phyloP scores from a whole-genome alignment of 1,140 invertebrate genomes.

The Teleopsis dalmanni region DNA sequence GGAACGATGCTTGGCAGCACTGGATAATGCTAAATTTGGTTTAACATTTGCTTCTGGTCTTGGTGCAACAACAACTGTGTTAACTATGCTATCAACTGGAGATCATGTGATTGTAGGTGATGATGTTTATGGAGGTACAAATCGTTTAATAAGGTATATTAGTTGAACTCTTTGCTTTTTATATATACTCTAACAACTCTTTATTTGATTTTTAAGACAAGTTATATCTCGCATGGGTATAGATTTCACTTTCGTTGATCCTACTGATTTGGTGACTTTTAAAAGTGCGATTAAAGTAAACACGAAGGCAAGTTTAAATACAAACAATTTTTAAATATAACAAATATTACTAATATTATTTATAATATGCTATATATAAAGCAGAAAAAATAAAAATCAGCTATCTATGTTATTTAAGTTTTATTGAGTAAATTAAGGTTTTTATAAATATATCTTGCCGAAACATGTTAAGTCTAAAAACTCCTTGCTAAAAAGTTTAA shows the following conservation, averaged over 20 bases:
- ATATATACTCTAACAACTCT: no score
- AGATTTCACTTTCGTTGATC: slow-evolving; percentile 73
- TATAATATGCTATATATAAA: no score
- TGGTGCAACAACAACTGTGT: slow-evolving; percentile 70
- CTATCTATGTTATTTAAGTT: no score
- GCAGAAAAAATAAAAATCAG: no score
- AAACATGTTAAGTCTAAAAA: no score
- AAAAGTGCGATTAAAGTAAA: slow-evolving; percentile 66
- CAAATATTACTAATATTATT: slow-evolving; percentile 5
- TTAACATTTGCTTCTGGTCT: slow-evolving; percentile 84
- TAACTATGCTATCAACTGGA: slow-evolving; percentile 67
- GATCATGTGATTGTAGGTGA: slow-evolving; percentile 89
- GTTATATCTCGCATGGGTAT: slow-evolving; percentile 64
- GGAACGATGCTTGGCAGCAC: slow-evolving; percentile 80
- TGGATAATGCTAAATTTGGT: slow-evolving; percentile 87
- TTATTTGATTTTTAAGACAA: slow-evolving; percentile 47
- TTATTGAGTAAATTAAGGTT: no score
- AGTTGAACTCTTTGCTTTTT: neutral
- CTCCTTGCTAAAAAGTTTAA: no score
- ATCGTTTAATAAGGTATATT: slow-evolving; percentile 47
- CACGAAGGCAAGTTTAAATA: slow-evolving; percentile 63
- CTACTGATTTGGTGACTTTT: slow-evolving; percentile 60
- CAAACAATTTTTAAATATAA: slow-evolving; percentile 7
- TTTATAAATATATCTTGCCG: no score
- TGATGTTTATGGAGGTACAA: slow-evolving; percentile 94